Percentiles rank a stretch among this genome's conserved stretches.
These are phyloP conservation scores for Diadophis punctatus DNA, from an alignment of 2,113 vertebrate genomes.

Conservation along the genomic window DNA sequence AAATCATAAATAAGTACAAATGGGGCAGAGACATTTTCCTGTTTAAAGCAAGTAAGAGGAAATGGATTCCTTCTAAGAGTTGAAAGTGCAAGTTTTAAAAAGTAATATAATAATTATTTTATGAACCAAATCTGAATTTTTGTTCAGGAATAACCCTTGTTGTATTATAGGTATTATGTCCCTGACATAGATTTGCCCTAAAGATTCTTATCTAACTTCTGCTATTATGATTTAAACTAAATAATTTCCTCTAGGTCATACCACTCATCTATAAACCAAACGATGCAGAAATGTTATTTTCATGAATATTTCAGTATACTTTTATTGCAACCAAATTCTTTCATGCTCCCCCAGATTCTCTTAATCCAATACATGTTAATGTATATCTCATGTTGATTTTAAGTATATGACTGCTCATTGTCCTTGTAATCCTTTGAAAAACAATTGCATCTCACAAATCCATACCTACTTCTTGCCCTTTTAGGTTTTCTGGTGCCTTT, in stretches of 20 bases:
- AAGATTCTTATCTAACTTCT: background rate
- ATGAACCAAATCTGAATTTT: background rate
- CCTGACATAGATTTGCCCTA: background rate
- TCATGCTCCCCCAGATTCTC: background rate
- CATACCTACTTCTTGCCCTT: background rate
- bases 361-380: background rate
- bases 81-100: background rate
- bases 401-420: background rate
- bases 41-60: background rate
- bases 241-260: background rate
- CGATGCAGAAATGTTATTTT: background rate
- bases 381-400: background rate
- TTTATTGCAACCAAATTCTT: background rate
- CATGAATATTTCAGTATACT: background rate
- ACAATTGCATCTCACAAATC: background rate
- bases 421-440: background rate
- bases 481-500: background rate
- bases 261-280: background rate
- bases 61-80: background rate
- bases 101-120: background rate
- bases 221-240: background rate
- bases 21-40: slow-evolving; percentile 14
- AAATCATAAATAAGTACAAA: background rate
- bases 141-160: background rate
- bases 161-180: background rate